Percentiles rank a stretch among this genome's conserved stretches.
phyloP scores from a whole-genome alignment of 2,797 vertebrate species.

The Acanthiza pusilla region DNA sequence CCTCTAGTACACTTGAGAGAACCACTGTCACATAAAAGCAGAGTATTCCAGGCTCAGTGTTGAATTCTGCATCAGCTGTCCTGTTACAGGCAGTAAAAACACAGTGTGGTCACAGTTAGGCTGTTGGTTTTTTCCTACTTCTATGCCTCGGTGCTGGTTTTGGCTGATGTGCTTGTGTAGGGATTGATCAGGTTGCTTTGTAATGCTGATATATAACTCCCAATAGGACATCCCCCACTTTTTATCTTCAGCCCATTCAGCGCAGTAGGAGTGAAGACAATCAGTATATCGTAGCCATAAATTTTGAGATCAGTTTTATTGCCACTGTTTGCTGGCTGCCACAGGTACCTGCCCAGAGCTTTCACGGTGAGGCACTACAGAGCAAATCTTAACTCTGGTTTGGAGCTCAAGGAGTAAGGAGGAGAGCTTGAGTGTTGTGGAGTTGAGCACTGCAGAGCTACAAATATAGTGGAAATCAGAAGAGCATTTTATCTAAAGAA shows the following conservation, averaged over 20 bases:
- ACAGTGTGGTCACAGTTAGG: neutral
- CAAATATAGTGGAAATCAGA: neutral
- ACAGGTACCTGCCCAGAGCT: neutral
- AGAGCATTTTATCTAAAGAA: neutral
- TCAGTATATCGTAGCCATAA: neutral
- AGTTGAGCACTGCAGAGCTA: neutral
- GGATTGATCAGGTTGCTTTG: neutral
- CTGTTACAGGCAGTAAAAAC: neutral
- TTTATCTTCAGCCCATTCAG: neutral
- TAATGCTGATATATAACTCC: neutral
- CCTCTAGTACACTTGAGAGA: neutral
- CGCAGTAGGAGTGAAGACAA: neutral
- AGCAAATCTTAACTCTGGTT: neutral
- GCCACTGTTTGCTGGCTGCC: neutral
- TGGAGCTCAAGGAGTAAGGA: neutral
- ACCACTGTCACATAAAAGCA: neutral
- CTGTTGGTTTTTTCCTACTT: neutral
- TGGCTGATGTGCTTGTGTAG: neutral
- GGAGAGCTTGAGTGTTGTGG: neutral
- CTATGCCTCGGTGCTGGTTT: neutral
- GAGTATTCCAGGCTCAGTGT: neutral
- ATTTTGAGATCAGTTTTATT: slow-evolving; percentile 2
- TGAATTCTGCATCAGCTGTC: neutral
- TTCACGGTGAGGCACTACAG: neutral
- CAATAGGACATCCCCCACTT: neutral